Base-by-base conservation (phyloP, 2,888 invertebrate genomes). In the Macaria notata region DNA sequence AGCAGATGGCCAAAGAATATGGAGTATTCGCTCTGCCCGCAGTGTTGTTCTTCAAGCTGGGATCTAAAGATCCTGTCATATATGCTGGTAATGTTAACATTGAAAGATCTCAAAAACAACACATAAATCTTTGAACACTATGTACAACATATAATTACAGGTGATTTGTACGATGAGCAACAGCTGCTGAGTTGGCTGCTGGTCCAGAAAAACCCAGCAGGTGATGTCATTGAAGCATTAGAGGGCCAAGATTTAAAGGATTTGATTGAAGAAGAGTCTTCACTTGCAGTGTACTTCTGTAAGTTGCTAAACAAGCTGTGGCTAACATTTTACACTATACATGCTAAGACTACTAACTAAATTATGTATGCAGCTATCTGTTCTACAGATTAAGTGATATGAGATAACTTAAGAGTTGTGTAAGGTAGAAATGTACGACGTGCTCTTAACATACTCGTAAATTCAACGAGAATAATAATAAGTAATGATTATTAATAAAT, bases 271-370 rank as follows among this genome's bases (percentile, higher is more conserved):
- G 94, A 95, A 61, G 95, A 96, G 45, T 94, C 95, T 68, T 96
- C 97, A 41, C 89, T 98, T 64, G 97, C 98, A 5, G 96, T 98
- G 33, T 98, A 97, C 83, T 98, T 98, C 86, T 98, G 98, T 98
- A 94, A 97, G 97, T 94, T 70, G 56, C 65, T 64, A 55, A 51
- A 61, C 55, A 55, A 56, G 61, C 47, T 31, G 56, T 41, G 2
- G 44, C 9, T 50, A 57, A 58, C 61, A 33, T 66, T 70, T 46
- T 54, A 54, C 49, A 54, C 53, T 58, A 46, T 31, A 53, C 74
- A 67, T 59, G 70, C 71, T 57, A 72, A 71, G 71, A 64, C 64
- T 9, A 68, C 71, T 72, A 75, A 73, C 68, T 31, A 29, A 64
- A 67, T 54, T 38, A 65, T 6, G 49, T 61, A 41, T 56, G 68